Percentiles rank a stretch among this genome's conserved stretches.
Evolutionary conservation across 2,797 vertebrate species (phyloP).

Genomic region (Bradypodion ventrale): DNA sequence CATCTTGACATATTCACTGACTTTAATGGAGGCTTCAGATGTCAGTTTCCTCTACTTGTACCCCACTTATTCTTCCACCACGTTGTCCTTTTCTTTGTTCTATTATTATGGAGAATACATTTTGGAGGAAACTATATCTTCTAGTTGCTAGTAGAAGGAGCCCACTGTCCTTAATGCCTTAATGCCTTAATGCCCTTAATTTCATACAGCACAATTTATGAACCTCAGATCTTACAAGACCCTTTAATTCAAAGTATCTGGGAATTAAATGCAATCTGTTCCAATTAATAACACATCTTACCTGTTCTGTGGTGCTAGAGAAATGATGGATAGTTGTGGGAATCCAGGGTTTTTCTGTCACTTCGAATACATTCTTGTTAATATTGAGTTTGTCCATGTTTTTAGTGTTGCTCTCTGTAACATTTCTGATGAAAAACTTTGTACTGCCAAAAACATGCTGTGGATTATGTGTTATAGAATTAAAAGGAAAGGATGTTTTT

Average conservation of each 20-base stretch:
- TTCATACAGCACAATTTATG: background rate
- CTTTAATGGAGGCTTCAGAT: background rate
- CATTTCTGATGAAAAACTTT: conserved; percentile 49
- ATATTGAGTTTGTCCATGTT: conserved; percentile 41
- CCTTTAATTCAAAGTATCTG: conserved; percentile 51
- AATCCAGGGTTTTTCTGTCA: conserved; percentile 61
- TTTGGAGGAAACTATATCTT: background rate
- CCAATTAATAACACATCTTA: conserved; percentile 63
- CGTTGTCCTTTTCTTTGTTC: background rate
- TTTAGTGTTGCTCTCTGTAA: conserved; percentile 57
- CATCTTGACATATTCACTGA: background rate
- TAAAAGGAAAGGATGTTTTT: conserved; percentile 50
- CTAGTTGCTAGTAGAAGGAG: background rate
- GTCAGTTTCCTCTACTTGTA: background rate
- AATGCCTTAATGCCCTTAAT: background rate
- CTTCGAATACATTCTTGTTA: conserved; percentile 40
- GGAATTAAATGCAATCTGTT: conserved; percentile 53
- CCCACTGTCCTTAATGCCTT: too few relatives aligned
- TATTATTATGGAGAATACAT: background rate
- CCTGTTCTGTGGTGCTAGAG: conserved; percentile 70
- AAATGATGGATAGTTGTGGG: conserved; percentile 53
- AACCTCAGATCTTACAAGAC: conserved; percentile 33
- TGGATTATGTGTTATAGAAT: conserved; percentile 40
- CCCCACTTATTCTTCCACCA: background rate
- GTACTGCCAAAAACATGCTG: conserved; percentile 57